Base-by-base conservation (phyloP, 2,113 vertebrate species). In the Alethe castanea region DNA sequence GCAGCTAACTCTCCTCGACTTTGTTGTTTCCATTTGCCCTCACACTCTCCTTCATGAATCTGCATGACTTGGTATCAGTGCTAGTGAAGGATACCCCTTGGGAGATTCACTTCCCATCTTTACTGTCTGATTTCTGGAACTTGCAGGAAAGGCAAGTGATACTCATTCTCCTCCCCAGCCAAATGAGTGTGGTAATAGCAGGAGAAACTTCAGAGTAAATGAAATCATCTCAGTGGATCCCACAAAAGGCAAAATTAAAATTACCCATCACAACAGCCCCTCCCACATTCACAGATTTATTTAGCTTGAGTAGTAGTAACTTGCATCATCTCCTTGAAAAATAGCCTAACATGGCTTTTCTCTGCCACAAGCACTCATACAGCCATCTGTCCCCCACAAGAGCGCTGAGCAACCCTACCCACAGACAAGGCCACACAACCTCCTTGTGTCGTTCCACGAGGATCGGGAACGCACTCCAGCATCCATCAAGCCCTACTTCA, bases 271-370 rank as follows among this genome's bases (percentile, higher is more conserved):
- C 65, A 86, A 74, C 60, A 67, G 92, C n/a, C 86, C 76, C 76
- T 94, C 70, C 94, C 89, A 93, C 91, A 84, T n/a, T 54, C 42
- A 83, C 54, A 53, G 79, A 86, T 94, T 83, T 93, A 80, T 80
- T 94, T 80, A 92, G 44, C 35, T 19, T 28, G 28, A 91, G 59
- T 80, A 92, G 87, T 94, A 95, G 70, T 77, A 93, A 95, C 69
- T 94, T 90, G 53, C 69, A 96, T 82, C 57, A 81, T 33, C 54
- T 64, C 57, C 53, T 57, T 47, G 76, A 90, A 92, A 94, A 92
- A 86, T 60, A 93, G 71, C 88, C 88, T 94, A 93, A 87, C 69
- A 18, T 38, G 86, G 44, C 53, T 94, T 81, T 95, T 80, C 81
- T 81, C 64, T 78, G 72, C 64, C 72, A 92, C 71, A 71, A 85